phyloP scores from a whole-genome alignment of 2,888 invertebrate species.

The Tenthredo livida region DNA sequence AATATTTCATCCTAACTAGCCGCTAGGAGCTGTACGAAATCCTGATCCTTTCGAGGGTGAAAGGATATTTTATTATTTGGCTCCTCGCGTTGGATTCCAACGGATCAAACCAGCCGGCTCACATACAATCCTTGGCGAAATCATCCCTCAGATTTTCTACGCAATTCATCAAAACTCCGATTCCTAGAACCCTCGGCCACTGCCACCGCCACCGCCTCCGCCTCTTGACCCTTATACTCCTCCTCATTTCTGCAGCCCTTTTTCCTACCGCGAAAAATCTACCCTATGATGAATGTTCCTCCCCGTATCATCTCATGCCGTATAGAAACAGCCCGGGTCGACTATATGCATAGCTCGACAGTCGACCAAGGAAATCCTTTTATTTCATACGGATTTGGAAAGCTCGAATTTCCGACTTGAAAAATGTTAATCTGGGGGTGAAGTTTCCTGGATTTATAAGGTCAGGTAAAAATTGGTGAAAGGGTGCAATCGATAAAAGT shows the following conservation, averaged over 20 bases:
- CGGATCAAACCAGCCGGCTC: conserved; percentile 9
- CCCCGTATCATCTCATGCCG: conserved; percentile 17
- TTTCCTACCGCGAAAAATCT: conserved; percentile 48
- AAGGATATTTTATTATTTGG: conserved; percentile 30
- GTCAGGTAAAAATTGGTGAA: background rate
- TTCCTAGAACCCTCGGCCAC: background rate
- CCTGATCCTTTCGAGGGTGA: conserved; percentile 22
- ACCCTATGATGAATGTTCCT: conserved; percentile 60
- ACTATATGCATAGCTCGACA: conserved; percentile 43
- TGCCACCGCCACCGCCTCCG: too few relatives aligned
- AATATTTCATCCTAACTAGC: conserved; percentile 18
- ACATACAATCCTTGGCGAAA: conserved; percentile 16
- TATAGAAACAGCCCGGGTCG: conserved; percentile 8
- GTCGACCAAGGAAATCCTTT: background rate
- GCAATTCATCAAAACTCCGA: conserved; percentile 52
- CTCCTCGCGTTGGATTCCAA: background rate
- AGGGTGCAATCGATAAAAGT: background rate
- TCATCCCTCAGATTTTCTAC: conserved; percentile 34
- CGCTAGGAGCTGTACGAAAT: background rate
- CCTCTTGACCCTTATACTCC: background rate
- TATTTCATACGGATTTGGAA: background rate
- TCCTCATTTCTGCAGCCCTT: conserved; percentile 28
- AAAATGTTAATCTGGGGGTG: background rate
- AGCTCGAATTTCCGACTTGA: background rate
- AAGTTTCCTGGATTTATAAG: background rate